Base-by-base conservation (phyloP, 2,888 invertebrate genomes). In the Megastigmus dorsalis region DNA sequence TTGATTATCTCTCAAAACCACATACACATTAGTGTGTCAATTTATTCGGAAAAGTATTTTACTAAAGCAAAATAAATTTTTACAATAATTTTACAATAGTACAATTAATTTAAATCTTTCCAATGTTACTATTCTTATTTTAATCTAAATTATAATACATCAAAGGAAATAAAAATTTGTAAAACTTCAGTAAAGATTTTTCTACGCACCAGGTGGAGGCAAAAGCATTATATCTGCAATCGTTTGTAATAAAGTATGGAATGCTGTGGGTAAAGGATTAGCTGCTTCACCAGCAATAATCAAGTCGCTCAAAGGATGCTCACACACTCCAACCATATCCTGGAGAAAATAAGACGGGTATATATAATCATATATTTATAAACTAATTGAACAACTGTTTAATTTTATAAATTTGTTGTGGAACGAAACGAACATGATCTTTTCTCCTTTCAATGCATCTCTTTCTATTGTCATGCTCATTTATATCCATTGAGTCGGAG, bases 141-240 rank as follows among this genome's bases (percentile, higher is more conserved):
- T n/a, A n/a, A n/a, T n/a, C n/a, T n/a, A n/a, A n/a, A n/a, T n/a
- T n/a, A n/a, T n/a, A n/a, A n/a, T n/a, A n/a, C n/a, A n/a, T n/a
- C n/a, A n/a, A n/a, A n/a, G n/a, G n/a, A n/a, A n/a, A n/a, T n/a
- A n/a, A n/a, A n/a, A n/a, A n/a, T n/a, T n/a, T n/a, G n/a, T n/a
- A n/a, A n/a, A 52, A 54, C 15, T 41, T 66, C n/a, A 28, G 20
- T 9, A 30, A 9, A 13, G 23, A 60, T 30, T 30, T 30, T 18
- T 13, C 9, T 57, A 52, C 57, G 7, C 78, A 48, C 97, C 95
- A 77, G 95, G 92, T 0, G 97, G 96, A 76, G 97, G 90, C 18
- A 95, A 91, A 15, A 97, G 93, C 90, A 98, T 98, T 52, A 98
- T 90, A 85, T 97, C 96, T 13, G 97, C 95, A 70, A 98, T 94